Evolutionary conservation across 2,113 vertebrate genomes (phyloP).

Genomic region (Caretta caretta): DNA sequence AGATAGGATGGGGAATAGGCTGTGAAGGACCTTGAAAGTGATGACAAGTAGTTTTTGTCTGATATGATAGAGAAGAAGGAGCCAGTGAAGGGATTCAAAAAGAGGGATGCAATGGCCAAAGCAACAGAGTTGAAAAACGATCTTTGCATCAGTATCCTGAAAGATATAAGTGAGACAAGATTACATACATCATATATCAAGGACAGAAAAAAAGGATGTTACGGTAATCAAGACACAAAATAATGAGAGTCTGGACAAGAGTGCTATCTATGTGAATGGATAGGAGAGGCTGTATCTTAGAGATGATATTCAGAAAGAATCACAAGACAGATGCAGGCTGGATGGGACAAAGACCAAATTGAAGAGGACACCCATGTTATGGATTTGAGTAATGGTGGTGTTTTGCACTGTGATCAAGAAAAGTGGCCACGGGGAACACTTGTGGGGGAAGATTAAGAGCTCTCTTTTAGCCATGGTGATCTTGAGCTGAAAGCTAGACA

Average conservation of each 20-base stretch:
- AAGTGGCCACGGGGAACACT: not conserved
- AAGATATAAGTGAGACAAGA: not conserved
- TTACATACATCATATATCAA: too few relatives aligned
- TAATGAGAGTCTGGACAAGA: not conserved
- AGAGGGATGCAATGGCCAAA: not conserved
- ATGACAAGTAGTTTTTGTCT: not conserved
- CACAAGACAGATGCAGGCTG: not conserved
- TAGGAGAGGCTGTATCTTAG: not conserved
- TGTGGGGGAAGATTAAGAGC: not conserved
- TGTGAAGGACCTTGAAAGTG: not conserved
- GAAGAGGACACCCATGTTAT: not conserved
- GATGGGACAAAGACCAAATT: not conserved
- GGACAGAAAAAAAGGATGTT: not conserved
- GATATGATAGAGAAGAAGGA: not conserved
- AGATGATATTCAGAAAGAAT: not conserved
- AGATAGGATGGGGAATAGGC: not conserved
- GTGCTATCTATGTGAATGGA: not conserved
- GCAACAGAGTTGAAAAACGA: not conserved
- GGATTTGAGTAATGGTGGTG: not conserved
- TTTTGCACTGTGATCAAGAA: not conserved
- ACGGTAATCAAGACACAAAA: not conserved
- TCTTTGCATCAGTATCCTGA: not conserved
- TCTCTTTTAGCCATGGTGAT: too few relatives aligned
- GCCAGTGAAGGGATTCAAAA: not conserved
- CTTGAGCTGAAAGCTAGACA: not conserved